These are phyloP conservation scores for Crenuchus spilurus DNA, from an alignment of 2,797 vertebrate genomes.

Conservation along the genomic window DNA sequence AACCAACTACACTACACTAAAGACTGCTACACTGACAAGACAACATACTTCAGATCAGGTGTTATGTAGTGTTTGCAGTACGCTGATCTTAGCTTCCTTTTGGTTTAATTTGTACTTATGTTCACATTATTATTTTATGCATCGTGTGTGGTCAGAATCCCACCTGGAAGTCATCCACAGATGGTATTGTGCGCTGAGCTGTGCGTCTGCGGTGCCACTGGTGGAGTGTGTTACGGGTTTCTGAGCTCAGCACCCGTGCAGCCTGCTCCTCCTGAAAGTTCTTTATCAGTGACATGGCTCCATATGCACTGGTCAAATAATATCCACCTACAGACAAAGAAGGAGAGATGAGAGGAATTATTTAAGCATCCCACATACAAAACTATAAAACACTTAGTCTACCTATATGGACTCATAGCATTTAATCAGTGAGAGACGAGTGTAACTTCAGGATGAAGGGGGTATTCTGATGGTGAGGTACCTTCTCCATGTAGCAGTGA, in stretches of 20 bases:
- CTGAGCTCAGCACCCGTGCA: constrained; percentile 88
- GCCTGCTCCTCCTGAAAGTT: constrained; percentile 98
- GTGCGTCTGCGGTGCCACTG: constrained; percentile 96
- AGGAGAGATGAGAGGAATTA: background rate
- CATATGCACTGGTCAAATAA: constrained; percentile 95
- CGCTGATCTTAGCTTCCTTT: too few species aligned
- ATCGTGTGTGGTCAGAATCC: constrained; percentile 57
- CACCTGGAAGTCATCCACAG: constrained; percentile 98
- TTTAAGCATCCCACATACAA: background rate
- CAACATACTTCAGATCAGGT: too few species aligned
- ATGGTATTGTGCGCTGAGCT: constrained; percentile 83
- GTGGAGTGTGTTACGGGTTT: constrained; percentile 90
- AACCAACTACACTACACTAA: too few species aligned
- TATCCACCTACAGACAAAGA: constrained; percentile 84
- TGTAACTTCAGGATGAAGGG: background rate
- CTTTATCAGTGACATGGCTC: constrained; percentile 94
- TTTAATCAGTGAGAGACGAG: background rate
- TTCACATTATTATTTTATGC: too few species aligned
- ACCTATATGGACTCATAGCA: background rate
- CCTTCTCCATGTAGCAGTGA: constrained; percentile 94
- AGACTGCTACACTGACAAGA: too few species aligned
- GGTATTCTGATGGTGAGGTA: constrained; percentile 57
- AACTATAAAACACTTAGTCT: background rate
- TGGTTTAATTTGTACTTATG: too few species aligned
- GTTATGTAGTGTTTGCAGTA: too few species aligned